These are phyloP conservation scores for Peromyscus aztecus DNA, from an alignment of 2,797 vertebrate genomes.

Conservation along the genomic window DNA sequence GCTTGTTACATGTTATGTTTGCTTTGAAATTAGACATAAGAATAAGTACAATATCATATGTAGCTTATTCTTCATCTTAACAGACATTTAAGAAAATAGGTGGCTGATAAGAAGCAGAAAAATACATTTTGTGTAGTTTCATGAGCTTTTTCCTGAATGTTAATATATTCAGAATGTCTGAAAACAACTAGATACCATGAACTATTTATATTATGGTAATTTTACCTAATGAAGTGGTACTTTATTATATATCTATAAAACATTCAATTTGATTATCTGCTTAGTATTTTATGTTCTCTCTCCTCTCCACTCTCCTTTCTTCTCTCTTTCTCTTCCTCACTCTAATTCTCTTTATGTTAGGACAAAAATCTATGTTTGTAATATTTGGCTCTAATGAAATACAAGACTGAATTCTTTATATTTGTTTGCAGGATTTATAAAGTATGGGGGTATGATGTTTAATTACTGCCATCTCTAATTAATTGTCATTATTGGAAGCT, in stretches of 20 bases:
- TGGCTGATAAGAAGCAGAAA: slow-evolving; percentile 58
- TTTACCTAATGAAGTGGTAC: slow-evolving; percentile 80
- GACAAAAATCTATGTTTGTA: not conserved
- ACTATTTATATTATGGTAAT: slow-evolving; percentile 86
- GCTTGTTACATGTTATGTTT: slow-evolving; percentile 76
- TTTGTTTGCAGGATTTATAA: not conserved
- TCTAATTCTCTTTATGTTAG: slow-evolving; percentile 10
- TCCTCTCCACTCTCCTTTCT: too few relatives aligned
- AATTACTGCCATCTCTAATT: not conserved
- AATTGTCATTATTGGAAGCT: not conserved
- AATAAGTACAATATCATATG: slow-evolving; percentile 76
- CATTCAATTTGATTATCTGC: slow-evolving; percentile 84
- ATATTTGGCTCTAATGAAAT: not conserved
- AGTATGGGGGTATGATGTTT: not conserved
- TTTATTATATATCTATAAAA: slow-evolving; percentile 84
- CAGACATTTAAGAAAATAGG: slow-evolving; percentile 80
- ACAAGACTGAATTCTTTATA: not conserved
- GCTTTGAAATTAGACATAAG: slow-evolving; percentile 80
- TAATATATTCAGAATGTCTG: slow-evolving; percentile 86
- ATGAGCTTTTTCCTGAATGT: slow-evolving; percentile 79
- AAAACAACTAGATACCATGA: slow-evolving; percentile 81
- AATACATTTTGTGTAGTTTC: slow-evolving; percentile 77
- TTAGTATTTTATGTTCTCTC: slow-evolving; percentile 77
- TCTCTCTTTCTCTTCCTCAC: not conserved
- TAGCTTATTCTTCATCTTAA: slow-evolving; percentile 79